Evolutionary conservation across 2,888 invertebrate genomes (phyloP), one percentile per base, ranked within the genome.

Genomic region (Drosophila niveifrons): DNA sequence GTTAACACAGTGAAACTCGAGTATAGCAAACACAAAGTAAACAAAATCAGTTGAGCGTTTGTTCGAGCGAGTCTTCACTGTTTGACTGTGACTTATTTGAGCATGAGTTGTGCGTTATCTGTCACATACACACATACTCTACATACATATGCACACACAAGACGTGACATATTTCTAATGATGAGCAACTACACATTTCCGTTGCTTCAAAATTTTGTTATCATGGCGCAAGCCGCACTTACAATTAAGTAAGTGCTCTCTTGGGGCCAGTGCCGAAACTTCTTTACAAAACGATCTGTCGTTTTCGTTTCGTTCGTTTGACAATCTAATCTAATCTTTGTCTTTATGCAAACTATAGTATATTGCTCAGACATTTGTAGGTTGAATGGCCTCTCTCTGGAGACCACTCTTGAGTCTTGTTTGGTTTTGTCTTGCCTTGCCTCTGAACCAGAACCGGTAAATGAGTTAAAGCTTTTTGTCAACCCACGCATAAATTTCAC

Each of bases 401-500:
- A 36, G 51, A 41, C 47, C 47, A 17, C 28, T 44, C 43, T 34
- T 59, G n/a, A 34, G 52, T 43, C 51, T 59, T 61, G 39, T 56
- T 18, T 56, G 10, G 39, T 39, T n/a, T 11, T n/a, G 13, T 39
- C 36, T 29, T 52, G 34, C 1, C 36, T 11, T 11, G 31, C 56
- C 34, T 56, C 36, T 57, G 34, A 57, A 52, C 13, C 55, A 75
- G 72, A 82, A 86, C 87, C 88, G 84, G 87, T 83, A 73, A 79
- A 78, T 67, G 63, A 56, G 66, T 53, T 51, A 58, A 72, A 70
- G 75, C 72, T 80, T 84, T 84, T 84, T 84, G 88, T 84, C 87
- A 86, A 87, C 89, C 89, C 85, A 86, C 85, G 85, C 85, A 86
- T 88, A 82, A 86, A 86, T 86, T 86, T 88, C 87, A 88, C 83